Conservation (phyloP, 2,888 invertebrate genomes). For the Gandaritis pyraliata region DNA sequence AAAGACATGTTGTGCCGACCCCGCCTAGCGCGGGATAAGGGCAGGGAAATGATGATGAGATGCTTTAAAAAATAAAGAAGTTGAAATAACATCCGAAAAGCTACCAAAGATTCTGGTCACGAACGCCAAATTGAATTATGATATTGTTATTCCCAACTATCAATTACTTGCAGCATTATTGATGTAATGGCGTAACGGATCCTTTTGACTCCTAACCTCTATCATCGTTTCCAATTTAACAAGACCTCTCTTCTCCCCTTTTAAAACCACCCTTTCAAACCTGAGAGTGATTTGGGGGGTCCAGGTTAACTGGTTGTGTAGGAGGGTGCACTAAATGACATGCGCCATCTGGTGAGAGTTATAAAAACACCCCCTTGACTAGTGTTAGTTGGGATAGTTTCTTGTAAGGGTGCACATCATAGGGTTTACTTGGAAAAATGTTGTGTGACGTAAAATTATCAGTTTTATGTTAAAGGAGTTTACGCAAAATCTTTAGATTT, state of each 20-base stretch:
- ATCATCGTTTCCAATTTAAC: slow-evolving; percentile 51
- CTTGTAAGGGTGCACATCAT: slow-evolving; percentile 68
- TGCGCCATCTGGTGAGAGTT: slow-evolving; percentile 76
- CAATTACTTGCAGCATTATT: slow-evolving; percentile 71
- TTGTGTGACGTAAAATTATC: neutral
- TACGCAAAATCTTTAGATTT: too few relatives aligned
- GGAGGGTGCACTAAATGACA: slow-evolving; percentile 77
- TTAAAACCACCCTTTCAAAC: slow-evolving; percentile 10
- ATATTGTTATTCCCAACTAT: slow-evolving; percentile 76
- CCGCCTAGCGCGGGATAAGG: too few relatives aligned
- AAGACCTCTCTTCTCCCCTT: slow-evolving; percentile 43
- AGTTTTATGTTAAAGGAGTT: neutral
- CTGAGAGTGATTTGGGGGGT: slow-evolving; percentile 43
- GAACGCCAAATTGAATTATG: slow-evolving; percentile 62
- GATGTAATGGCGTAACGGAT: slow-evolving; percentile 74
- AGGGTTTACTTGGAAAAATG: slow-evolving; percentile 32
- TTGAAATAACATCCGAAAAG: too few relatives aligned
- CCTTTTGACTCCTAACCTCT: slow-evolving; percentile 79
- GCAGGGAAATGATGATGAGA: too few relatives aligned
- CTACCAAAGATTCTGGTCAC: slow-evolving; percentile 37
- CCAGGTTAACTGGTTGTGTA: slow-evolving; percentile 47
- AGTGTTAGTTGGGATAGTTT: slow-evolving; percentile 73
- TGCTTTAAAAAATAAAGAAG: too few relatives aligned
- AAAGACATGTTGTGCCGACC: too few relatives aligned
- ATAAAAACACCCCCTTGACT: slow-evolving; percentile 78